Evolutionary conservation across 2,888 invertebrate species (phyloP), one percentile per base, ranked within the genome.

Genomic region (Lutraria lutraria): DNA sequence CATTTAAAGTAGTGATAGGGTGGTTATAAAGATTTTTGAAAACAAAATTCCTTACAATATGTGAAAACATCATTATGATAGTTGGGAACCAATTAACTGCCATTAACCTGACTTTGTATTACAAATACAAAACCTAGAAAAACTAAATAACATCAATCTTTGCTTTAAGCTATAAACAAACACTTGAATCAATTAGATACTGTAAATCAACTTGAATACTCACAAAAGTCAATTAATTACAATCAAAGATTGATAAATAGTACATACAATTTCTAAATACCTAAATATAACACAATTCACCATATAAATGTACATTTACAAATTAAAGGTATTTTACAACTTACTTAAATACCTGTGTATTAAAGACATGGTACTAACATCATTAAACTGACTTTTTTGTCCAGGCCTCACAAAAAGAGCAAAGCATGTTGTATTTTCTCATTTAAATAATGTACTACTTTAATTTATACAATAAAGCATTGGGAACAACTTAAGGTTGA

Each of bases 161-260:
- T n/a, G 25, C 25, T 68, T 68, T 25, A 68, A 68, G 63, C 63
- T 68, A 68, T 68, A 25, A 25, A 68, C 63, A 68, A 60, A 68
- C 63, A 68, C 6, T 25, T 68, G 63, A n/a, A 68, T 25, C 63
- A 68, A 0, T 25, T 68, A n/a, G 25, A 25, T 4, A 68, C n/a
- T 68, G 63, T 68, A 68, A 68, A 68, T 68, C n/a, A 68, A 25
- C 13, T 16, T 16, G 56, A 16, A 15, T 56, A 19, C 15, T 16
- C 63, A 68, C n/a, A n/a, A 25, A 68, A 56, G 19, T 2, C 56
- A 68, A 4, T 12, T 68, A 25, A 68, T 25, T 25, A 68, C 25
- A 68, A 68, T 25, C n/a, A 68, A 25, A 25, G 8, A n/a, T n/a
- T 4, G 25, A 13, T 68, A 68, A 68, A 25, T 68, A 56, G 56